phyloP scores from a whole-genome alignment of 2,113 vertebrate species.

The Forbesichthys papilliferus region DNA sequence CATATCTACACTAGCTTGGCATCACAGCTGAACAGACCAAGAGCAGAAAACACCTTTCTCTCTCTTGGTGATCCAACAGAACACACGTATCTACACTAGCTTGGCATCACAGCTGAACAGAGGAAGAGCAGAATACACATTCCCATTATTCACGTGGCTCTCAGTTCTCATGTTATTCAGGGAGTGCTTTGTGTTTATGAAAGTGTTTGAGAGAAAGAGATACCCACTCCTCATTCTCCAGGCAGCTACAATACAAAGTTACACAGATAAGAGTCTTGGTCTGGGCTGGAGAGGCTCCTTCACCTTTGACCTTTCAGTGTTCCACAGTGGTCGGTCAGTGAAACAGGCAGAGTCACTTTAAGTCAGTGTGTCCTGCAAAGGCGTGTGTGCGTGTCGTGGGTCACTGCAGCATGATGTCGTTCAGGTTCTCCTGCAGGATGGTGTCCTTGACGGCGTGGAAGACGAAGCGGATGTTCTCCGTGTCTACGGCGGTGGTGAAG shows the following conservation, averaged over 20 bases:
- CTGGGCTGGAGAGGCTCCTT: background rate
- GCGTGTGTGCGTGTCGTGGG: slow-evolving; percentile 5
- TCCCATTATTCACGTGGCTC: slow-evolving; percentile 15
- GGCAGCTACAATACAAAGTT: slow-evolving; percentile 25
- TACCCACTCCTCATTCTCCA: slow-evolving; percentile 27
- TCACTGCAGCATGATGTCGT: slow-evolving; percentile 99
- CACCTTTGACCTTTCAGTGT: slow-evolving; percentile 4
- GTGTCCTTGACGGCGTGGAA: slow-evolving; percentile 98
- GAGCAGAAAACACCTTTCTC: background rate
- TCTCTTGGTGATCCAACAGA: background rate
- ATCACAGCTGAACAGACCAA: background rate
- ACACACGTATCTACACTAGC: too few species aligned
- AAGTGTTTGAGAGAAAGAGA: background rate
- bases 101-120: background rate
- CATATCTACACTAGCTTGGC: too few species aligned
- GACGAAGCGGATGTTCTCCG: slow-evolving; percentile 96
- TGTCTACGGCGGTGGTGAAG: slow-evolving; percentile 97
- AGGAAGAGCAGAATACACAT: background rate
- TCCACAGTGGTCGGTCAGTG: slow-evolving; percentile 30
- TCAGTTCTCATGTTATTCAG: slow-evolving; percentile 46
- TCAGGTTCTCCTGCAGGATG: slow-evolving; percentile 96
- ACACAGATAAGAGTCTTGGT: slow-evolving; percentile 43
- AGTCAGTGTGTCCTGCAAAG: slow-evolving; percentile 8
- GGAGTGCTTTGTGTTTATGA: slow-evolving; percentile 18
- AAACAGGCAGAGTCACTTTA: background rate